Conservation (phyloP, 2,113 vertebrate genomes). For the Proteles cristata region DNA sequence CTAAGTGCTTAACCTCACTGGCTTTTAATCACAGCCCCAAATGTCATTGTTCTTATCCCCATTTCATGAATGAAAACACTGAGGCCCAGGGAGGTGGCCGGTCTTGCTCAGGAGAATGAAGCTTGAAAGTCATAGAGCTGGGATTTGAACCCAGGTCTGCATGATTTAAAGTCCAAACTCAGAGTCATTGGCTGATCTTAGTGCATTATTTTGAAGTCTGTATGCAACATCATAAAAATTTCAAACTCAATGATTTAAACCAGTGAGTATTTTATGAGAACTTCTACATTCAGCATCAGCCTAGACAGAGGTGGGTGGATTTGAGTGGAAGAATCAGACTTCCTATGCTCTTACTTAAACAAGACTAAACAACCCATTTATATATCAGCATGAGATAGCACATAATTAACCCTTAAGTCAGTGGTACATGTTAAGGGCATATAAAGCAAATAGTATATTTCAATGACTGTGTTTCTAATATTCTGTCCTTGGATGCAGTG, state of each 20-base stretch:
- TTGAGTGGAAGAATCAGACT: constrained; percentile 11
- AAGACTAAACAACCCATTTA: background rate
- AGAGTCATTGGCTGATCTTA: background rate
- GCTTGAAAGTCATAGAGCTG: background rate
- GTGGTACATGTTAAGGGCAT: background rate
- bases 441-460: background rate
- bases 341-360: background rate
- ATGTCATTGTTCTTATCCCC: background rate
- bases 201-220: background rate
- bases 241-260: constrained; percentile 16
- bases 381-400: background rate
- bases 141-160: background rate
- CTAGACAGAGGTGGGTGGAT: background rate
- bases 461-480: background rate
- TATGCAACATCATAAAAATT: constrained; percentile 5
- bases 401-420: background rate
- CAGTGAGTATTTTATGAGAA: constrained; percentile 32
- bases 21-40: background rate
- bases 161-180: background rate
- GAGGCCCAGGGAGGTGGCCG: background rate
- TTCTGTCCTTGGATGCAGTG: background rate
- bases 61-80: background rate
- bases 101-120: background rate
- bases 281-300: background rate
- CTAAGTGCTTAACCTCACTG: background rate